phyloP scores from a whole-genome alignment of 2,113 vertebrate species.

The Mesocricetus auratus region DNA sequence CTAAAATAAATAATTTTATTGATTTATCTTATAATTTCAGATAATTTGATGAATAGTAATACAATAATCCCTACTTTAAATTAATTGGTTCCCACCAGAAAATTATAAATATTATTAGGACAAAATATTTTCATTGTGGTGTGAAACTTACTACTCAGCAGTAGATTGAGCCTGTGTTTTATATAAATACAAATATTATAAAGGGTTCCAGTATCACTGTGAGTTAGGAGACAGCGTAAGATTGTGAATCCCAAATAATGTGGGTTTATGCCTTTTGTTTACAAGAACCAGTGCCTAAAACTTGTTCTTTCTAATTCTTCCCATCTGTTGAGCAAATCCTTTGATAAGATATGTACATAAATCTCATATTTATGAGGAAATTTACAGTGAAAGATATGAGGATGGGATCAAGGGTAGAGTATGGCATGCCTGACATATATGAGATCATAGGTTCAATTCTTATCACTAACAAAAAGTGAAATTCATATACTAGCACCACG shows the following conservation, averaged over 20 bases:
- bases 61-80: background rate
- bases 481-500: no score
- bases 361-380: background rate
- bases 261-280: background rate
- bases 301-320: background rate
- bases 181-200: slow-evolving; percentile 6
- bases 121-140: background rate
- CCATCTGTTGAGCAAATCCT: background rate
- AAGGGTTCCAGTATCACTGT: background rate
- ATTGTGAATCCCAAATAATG: background rate
- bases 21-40: background rate
- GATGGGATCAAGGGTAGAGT: background rate
- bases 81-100: background rate
- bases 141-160: background rate
- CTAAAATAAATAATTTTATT: background rate
- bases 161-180: background rate
- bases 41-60: background rate
- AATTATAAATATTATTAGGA: background rate
- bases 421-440: background rate
- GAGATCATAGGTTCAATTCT: rapidly evolving
- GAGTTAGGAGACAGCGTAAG: background rate
- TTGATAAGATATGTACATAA: background rate
- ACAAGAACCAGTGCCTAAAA: background rate
- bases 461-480: background rate
- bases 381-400: background rate